Evolutionary conservation across 1,140 invertebrate species (phyloP), one percentile per base, ranked within the genome.

Genomic region (Lepidurus couesii): DNA sequence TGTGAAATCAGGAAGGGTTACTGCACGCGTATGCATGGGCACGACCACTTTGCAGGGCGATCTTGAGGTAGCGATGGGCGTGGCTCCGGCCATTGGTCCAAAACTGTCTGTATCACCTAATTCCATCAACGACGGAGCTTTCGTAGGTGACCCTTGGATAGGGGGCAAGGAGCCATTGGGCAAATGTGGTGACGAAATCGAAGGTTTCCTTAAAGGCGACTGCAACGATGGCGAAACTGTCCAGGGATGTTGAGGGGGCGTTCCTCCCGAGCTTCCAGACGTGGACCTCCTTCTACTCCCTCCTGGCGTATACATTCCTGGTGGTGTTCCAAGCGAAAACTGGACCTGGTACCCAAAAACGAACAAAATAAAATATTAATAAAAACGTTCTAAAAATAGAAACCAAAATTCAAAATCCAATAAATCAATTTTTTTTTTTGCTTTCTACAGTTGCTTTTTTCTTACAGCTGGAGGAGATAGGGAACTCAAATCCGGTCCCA

Each of bases 311-410:
- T 65, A 65, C 53, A 65, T 21, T 53, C 89, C 89, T 8, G 94
- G 94, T 44, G 95, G 93, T 73, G 94, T 95, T n/a, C 93, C 94
- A 85, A 96, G 93, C 74, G 91, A 91, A 86, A 96, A 96, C 83
- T 95, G 94, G 75, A 95, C 90, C 90, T 90, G 26, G 53, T 65
- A 79, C 75, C 79, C 16, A 79, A 77, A 24, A 78, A 78, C n/a
- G 82, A 82, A 73, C 26, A 77, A 44, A 81, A 13, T 0, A 75
- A n/a, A 74, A 74, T 47, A 73, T 78, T 73, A 42, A 45, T 21
- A 77, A 75, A 43, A 16, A 74, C 7, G 11, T 42, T 24, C 74
- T 16, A 75, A 44, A 75, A 42, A 44, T 44, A 75, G 44, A 8
- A 74, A 75, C 26, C 16, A 74, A 75, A n/a, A 43, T 42, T 16